phyloP scores from a whole-genome alignment of 2,113 vertebrate species.

The Lepus timidus region DNA sequence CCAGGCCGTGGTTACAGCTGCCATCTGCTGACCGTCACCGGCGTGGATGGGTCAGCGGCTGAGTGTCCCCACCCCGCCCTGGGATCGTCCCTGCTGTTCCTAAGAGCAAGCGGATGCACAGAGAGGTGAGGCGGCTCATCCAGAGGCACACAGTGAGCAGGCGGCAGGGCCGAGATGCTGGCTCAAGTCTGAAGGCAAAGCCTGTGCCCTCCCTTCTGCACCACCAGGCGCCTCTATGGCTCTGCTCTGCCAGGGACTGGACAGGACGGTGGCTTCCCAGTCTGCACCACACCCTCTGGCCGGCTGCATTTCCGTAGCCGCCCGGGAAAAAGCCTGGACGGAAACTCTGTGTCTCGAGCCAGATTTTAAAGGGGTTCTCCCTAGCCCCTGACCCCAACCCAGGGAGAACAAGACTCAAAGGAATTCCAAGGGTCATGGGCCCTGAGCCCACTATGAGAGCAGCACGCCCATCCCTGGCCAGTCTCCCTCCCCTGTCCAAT shows the following conservation, averaged over 20 bases:
- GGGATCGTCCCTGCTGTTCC: background rate
- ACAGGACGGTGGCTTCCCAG: background rate
- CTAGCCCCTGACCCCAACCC: background rate
- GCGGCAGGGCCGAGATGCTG: background rate
- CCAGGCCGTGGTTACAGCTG: background rate
- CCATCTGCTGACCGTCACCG: background rate
- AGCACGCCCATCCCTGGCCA: background rate
- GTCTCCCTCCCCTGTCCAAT: background rate
- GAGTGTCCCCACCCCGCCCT: background rate
- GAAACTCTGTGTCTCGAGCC: background rate
- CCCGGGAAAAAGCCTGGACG: background rate
- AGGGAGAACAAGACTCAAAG: background rate
- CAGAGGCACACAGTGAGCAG: background rate
- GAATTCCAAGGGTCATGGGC: background rate
- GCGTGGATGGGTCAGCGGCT: background rate
- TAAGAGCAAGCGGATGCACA: background rate
- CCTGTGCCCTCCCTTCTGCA: background rate
- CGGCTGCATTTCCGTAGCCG: background rate
- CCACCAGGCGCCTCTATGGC: too few species aligned
- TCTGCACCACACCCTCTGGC: background rate
- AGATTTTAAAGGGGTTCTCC: slow-evolving; percentile 25
- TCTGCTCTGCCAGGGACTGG: background rate
- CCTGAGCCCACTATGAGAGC: background rate
- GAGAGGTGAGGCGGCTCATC: background rate
- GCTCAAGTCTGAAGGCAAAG: background rate